A percentile compares a stretch with the other conserved stretches of the same genome.
phyloP scores from a whole-genome alignment of 2,888 invertebrate species.

The Agrochola circellaris region DNA sequence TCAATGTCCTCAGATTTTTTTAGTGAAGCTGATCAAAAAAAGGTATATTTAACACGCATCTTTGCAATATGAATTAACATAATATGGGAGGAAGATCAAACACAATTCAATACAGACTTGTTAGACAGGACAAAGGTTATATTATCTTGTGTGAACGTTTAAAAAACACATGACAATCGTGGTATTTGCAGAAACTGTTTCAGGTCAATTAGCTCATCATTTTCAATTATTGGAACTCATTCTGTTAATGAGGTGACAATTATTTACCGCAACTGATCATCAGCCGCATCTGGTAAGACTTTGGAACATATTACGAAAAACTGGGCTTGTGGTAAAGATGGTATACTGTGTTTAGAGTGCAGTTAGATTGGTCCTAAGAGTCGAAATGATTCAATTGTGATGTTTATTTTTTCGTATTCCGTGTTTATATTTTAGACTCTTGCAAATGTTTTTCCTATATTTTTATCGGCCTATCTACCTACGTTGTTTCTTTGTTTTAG shows the following conservation, averaged over 20 bases:
- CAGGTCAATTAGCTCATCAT: conserved; percentile 7
- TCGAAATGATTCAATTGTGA: conserved; percentile 5
- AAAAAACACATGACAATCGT: conserved; percentile 5
- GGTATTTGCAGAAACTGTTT: conserved; percentile 34
- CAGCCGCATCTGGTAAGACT: conserved; percentile 5
- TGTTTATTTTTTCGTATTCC: conserved; percentile 9
- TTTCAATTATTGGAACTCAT: conserved; percentile 13
- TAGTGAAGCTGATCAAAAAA: not conserved
- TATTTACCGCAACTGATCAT: conserved; percentile 6
- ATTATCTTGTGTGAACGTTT: conserved; percentile 11
- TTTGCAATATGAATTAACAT: not conserved
- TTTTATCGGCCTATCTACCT: conserved; percentile 48
- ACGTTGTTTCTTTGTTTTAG: conserved; percentile 50
- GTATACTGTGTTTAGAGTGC: not conserved
- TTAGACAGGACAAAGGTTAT: conserved; percentile 4
- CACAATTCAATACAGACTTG: conserved; percentile 10
- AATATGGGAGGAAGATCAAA: conserved; percentile 1
- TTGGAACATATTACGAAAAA: not conserved
- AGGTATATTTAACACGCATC: not conserved
- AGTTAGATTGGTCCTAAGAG: conserved; percentile 13
- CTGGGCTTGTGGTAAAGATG: not conserved
- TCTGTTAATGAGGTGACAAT: conserved; percentile 7
- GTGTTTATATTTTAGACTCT: conserved; percentile 23
- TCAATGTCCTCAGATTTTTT: not conserved
- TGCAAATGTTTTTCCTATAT: conserved; percentile 37